phyloP scores from a whole-genome alignment of 2,797 vertebrate genomes.

The Clarias fuscus region DNA sequence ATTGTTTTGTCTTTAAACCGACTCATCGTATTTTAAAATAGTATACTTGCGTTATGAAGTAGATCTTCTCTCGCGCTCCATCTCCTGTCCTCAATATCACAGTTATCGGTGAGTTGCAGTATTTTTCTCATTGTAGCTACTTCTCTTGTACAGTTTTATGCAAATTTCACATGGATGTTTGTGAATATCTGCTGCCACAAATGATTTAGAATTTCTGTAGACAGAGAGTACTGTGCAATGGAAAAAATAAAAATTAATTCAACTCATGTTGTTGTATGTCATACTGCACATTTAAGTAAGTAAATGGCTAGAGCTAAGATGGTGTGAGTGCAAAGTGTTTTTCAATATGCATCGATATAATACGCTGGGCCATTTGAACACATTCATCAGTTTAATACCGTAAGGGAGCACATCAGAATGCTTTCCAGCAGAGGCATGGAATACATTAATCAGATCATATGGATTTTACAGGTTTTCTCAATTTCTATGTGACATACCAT shows the following conservation, averaged over 20 bases:
- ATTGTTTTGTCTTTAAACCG: slow-evolving; percentile 60
- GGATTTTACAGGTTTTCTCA: neutral
- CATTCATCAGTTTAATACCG: neutral
- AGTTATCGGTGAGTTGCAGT: slow-evolving; percentile 77
- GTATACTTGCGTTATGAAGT: slow-evolving; percentile 65
- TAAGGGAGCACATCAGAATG: neutral
- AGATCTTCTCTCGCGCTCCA: slow-evolving; percentile 56
- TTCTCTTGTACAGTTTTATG: slow-evolving; percentile 81
- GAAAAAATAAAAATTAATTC: slow-evolving; percentile 73
- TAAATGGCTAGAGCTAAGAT: neutral
- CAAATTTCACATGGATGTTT: slow-evolving; percentile 82
- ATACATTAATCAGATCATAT: neutral
- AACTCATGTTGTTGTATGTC: slow-evolving; percentile 60
- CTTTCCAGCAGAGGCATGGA: neutral
- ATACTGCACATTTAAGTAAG: neutral
- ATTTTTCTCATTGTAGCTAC: slow-evolving; percentile 80
- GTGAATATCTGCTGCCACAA: slow-evolving; percentile 83
- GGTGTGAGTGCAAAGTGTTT: neutral
- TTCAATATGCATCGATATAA: neutral
- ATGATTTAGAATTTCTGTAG: slow-evolving; percentile 82
- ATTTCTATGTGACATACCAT: neutral
- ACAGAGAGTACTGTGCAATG: slow-evolving; percentile 84
- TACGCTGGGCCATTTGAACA: neutral
- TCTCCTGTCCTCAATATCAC: slow-evolving; percentile 69
- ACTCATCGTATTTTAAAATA: slow-evolving; percentile 54